Evolutionary conservation across 1,140 invertebrate genomes (phyloP).

Genomic region (Drosophila equinoxialis): DNA sequence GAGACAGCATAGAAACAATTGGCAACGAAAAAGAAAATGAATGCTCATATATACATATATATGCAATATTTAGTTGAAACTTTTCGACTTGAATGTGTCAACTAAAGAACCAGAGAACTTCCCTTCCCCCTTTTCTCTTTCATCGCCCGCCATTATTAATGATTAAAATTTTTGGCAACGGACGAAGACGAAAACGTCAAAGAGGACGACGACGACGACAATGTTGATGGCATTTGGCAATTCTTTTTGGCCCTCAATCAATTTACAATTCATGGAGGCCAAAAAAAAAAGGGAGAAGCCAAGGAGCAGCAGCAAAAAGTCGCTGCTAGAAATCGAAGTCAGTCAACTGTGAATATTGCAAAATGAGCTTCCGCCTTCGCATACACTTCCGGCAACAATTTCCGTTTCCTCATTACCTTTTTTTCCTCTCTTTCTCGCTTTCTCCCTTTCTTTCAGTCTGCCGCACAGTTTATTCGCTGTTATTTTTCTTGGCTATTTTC

Average conservation of each 20-base stretch:
- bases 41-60: not conserved
- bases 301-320: constrained; percentile 52
- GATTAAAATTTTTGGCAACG: constrained; percentile 64
- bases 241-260: constrained; percentile 60
- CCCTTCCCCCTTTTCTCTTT: not conserved
- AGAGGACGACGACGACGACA: not conserved
- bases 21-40: not conserved
- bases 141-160: constrained; percentile 55
- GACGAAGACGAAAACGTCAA: constrained; percentile 28
- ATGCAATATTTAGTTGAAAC: constrained; percentile 11
- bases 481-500: constrained; percentile 13
- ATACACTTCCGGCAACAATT: constrained; percentile 80
- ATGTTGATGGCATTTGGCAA: constrained; percentile 53
- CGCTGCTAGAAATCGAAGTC: constrained; percentile 69
- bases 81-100: not conserved
- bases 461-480: constrained; percentile 24
- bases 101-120: not conserved
- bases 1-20: constrained; percentile 13
- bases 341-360: constrained; percentile 79
- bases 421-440: not conserved
- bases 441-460: constrained; percentile 18
- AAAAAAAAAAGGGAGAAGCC: not conserved
- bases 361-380: constrained; percentile 79
- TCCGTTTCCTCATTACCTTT: constrained; percentile 81
- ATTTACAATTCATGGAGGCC: constrained; percentile 74